Evolutionary conservation across 2,797 vertebrate species (phyloP).

Genomic region (Xenopus petersii): DNA sequence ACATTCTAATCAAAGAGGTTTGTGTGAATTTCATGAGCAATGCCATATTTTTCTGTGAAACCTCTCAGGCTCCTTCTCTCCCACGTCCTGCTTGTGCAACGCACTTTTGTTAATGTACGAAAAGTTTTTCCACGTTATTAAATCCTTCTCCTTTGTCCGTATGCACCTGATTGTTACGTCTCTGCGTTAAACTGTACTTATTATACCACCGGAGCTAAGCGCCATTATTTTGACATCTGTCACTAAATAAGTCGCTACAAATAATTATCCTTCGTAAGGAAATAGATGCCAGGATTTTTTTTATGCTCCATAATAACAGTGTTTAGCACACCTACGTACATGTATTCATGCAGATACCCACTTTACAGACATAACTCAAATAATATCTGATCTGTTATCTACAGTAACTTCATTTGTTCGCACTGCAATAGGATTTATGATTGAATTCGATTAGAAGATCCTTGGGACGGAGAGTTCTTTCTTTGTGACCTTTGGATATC

Average conservation of each 20-base stretch:
- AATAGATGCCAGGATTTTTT: too few species aligned
- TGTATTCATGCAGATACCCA: too few species aligned
- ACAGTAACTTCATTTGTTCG: too few species aligned
- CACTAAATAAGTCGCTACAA: constrained; percentile 26
- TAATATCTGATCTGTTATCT: too few species aligned
- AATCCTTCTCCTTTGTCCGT: background rate
- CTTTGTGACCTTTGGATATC: too few species aligned
- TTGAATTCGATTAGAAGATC: too few species aligned
- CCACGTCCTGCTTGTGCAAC: background rate
- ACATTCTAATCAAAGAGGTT: constrained; percentile 21
- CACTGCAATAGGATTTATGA: too few species aligned
- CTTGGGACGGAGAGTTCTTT: too few species aligned
- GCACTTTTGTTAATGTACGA: constrained; percentile 6
- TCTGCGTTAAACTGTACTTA: constrained; percentile 14
- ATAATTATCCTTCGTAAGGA: constrained; percentile 23
- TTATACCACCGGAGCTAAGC: background rate
- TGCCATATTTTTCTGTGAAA: constrained; percentile 1
- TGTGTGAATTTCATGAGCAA: constrained; percentile 11
- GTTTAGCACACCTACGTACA: too few species aligned
- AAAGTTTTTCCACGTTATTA: background rate
- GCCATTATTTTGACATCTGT: constrained; percentile 36
- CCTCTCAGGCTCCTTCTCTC: background rate
- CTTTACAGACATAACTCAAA: too few species aligned
- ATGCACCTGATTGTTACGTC: constrained; percentile 1
- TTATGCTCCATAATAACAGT: too few species aligned